A percentile compares a stretch with the other conserved stretches of the same genome.
Evolutionary conservation across 2,888 invertebrate species (phyloP).

Genomic region (Amblyteles armatorius): DNA sequence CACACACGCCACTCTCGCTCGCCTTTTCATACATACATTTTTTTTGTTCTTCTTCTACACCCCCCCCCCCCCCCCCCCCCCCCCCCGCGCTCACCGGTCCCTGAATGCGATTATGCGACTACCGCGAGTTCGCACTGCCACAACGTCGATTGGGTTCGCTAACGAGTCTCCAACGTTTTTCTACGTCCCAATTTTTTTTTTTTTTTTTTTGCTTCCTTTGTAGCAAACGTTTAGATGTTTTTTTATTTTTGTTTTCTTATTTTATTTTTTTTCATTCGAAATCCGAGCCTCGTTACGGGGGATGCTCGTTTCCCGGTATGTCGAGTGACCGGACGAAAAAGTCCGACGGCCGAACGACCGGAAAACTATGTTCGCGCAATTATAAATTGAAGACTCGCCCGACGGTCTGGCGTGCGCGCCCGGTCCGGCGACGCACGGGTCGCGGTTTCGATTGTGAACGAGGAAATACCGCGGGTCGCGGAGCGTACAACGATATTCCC

Average conservation of each 20-base stretch:
- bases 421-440: background rate
- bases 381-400: slow-evolving; percentile 51
- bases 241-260: background rate
- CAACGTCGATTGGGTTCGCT: slow-evolving; percentile 21
- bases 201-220: slow-evolving; percentile 20
- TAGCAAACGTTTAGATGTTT: slow-evolving; percentile 4
- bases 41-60: background rate
- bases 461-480: slow-evolving; percentile 20
- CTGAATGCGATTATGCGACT: slow-evolving; percentile 21
- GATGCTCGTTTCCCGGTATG: background rate
- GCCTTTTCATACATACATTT: slow-evolving; percentile 3
- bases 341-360: background rate
- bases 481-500: background rate
- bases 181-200: background rate
- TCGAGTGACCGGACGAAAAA: background rate
- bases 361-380: slow-evolving; percentile 44
- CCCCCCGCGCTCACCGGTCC: background rate
- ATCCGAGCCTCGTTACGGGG: slow-evolving; percentile 4
- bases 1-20: background rate
- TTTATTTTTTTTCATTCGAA: slow-evolving; percentile 16
- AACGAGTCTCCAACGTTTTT: slow-evolving; percentile 45
- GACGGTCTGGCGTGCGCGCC: background rate
- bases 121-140: background rate
- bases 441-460: slow-evolving; percentile 37
- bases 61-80: background rate